Evolutionary conservation across 2,113 vertebrate species (phyloP).

Genomic region (Gila orcuttii): DNA sequence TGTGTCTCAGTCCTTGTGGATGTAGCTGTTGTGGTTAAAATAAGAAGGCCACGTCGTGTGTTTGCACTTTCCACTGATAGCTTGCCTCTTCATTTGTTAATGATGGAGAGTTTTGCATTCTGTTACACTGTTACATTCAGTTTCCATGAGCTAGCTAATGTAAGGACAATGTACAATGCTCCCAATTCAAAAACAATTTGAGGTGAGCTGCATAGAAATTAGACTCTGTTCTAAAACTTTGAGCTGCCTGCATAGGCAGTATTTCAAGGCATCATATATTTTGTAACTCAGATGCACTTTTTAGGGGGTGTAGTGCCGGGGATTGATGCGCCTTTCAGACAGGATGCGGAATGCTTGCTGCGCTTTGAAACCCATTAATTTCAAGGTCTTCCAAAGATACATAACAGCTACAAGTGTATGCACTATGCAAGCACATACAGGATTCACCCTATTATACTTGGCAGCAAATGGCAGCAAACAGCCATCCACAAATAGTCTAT

Average conservation of each 20-base stretch:
- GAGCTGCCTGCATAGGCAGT: neutral
- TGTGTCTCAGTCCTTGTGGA: constrained; percentile 4
- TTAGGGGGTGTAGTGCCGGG: no score
- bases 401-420: no score
- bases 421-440: no score
- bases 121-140: neutral
- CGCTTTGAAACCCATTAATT: no score
- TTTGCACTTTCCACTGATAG: constrained; percentile 53
- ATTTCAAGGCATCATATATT: neutral
- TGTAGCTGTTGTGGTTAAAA: constrained; percentile 64
- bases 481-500: no score
- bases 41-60: constrained; percentile 49
- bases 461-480: no score
- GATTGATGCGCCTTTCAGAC: no score
- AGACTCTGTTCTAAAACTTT: neutral
- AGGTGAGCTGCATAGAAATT: neutral
- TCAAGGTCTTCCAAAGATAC: no score
- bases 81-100: constrained; percentile 52
- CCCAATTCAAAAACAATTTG: neutral
- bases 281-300: neutral
- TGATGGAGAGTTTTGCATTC: constrained; percentile 39
- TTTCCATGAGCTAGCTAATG: constrained; percentile 1
- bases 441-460: no score
- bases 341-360: no score
- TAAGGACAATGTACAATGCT: constrained; percentile 1